Evolutionary conservation across 2,797 vertebrate genomes (phyloP), one percentile per base, ranked within the genome.

Genomic region (Rhabdophis nuchalis): DNA sequence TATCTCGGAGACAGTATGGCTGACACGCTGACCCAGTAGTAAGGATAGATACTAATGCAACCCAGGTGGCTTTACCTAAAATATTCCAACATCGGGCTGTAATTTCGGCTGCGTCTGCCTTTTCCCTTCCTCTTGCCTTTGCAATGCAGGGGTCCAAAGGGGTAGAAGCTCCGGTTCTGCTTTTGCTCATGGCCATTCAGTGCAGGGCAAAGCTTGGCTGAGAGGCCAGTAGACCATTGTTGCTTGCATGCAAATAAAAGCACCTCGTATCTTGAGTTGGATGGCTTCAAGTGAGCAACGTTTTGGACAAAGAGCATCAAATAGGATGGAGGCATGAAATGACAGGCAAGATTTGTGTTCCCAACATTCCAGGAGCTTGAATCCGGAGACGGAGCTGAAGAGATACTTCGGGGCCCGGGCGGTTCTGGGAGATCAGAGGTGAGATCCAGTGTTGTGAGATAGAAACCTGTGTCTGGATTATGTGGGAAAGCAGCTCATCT

Each of bases 391-490:
- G 0, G 99, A 99, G 96, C 96, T 99, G 95, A 99, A 99, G 96
- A 98, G 98, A 96, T 99, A 99, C 95, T 99, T 99, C 72, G 99
- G 99, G 56, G 98, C 98, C 92, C 98, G 99, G 18, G 99, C 99
- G 5, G 98, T 99, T 94, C 97, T 99, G 2, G 99, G 99, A 12
- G 99, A 99, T 92, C 99, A 99, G 95, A 99, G 99, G 99, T 99
- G 95, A 96, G 97, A 86, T 5, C 61, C 29, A 12, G 1, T 0
- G 0, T 13, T 16, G n/a, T 32, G 25, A 29, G 36, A 16, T 0
- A 32, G 60, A 56, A 7, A 18, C 18, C 25, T 5, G 4, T 68
- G 7, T 87, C 88, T 25, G 32, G 50, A 1, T 87, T 25, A 0
- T 6, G 4, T 52, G 57, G 1, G 6, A 9, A 53, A 14, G 8